These are phyloP conservation scores for Leucoptera coffeella DNA, from an alignment of 2,888 invertebrate species.

Conservation along the genomic window DNA sequence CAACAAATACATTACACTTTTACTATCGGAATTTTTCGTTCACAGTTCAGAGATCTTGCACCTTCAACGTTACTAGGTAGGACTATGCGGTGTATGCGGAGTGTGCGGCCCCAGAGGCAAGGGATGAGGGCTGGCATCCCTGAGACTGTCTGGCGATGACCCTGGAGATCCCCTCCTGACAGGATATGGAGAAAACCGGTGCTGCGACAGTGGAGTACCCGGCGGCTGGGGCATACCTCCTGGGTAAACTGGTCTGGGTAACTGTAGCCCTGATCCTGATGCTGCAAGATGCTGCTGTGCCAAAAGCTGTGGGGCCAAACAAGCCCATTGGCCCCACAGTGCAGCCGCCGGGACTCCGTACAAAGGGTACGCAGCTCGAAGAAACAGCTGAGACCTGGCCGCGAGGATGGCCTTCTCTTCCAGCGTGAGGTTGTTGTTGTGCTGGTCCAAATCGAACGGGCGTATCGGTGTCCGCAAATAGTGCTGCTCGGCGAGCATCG, in stretches of 20 bases:
- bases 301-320: conserved; percentile 57
- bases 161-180: conserved; percentile 40
- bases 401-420: conserved; percentile 75
- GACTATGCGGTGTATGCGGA: conserved; percentile 31
- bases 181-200: conserved; percentile 58
- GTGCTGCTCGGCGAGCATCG: conserved; percentile 80
- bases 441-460: conserved; percentile 66
- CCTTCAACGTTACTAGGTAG: conserved; percentile 25
- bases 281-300: conserved; percentile 62
- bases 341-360: conserved; percentile 51
- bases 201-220: conserved; percentile 42
- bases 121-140: conserved; percentile 42
- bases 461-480: conserved; percentile 72
- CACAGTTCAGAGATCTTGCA: not conserved
- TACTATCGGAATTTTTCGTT: too few species aligned
- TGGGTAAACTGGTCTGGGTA: conserved; percentile 45
- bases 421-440: conserved; percentile 64
- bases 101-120: conserved; percentile 21
- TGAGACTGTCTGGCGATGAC: conserved; percentile 57
- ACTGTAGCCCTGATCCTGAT: conserved; percentile 37
- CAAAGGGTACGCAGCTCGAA: conserved; percentile 62
- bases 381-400: conserved; percentile 67
- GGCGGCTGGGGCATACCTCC: conserved; percentile 16
- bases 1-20: too few species aligned
- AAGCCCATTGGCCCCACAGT: conserved; percentile 69